A percentile compares a stretch with the other conserved stretches of the same genome.
phyloP scores from a whole-genome alignment of 2,888 invertebrate species.

The Lepidochitona cinerea region DNA sequence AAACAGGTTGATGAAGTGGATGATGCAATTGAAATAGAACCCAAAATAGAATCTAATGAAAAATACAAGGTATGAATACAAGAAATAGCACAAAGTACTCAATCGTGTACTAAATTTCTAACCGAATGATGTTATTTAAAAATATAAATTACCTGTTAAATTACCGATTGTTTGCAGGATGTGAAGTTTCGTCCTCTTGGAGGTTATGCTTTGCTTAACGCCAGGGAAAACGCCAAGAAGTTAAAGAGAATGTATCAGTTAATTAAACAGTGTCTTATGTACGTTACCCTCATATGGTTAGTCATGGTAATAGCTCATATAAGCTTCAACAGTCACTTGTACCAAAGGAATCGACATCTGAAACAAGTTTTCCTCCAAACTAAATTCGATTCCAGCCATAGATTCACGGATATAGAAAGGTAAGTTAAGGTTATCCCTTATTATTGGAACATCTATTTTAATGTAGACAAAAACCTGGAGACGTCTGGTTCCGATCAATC shows the following conservation, averaged over 20 bases:
- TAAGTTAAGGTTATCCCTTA: no score
- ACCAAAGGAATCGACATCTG: slow-evolving; percentile 37
- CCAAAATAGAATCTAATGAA: slow-evolving; percentile 54
- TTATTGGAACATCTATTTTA: no score
- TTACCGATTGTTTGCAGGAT: slow-evolving; percentile 50
- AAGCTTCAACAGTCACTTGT: slow-evolving; percentile 41
- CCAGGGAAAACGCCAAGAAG: slow-evolving; percentile 57
- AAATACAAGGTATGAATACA: slow-evolving; percentile 51
- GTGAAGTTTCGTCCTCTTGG: slow-evolving; percentile 57
- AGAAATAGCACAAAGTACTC: background rate
- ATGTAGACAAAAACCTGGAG: no score
- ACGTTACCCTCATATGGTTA: slow-evolving; percentile 51
- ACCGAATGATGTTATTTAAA: no score
- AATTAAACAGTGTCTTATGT: slow-evolving; percentile 51
- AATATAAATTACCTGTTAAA: no score
- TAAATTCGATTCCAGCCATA: slow-evolving; percentile 22
- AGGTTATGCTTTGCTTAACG: slow-evolving; percentile 63
- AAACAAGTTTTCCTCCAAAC: slow-evolving; percentile 8
- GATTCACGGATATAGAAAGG: slow-evolving; percentile 29
- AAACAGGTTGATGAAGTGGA: slow-evolving; percentile 47
- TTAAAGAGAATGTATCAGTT: slow-evolving; percentile 53
- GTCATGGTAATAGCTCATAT: slow-evolving; percentile 53
- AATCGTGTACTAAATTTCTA: no score
- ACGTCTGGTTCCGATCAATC: no score
- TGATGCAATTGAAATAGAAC: slow-evolving; percentile 52